Evolutionary conservation across 1,140 invertebrate species (phyloP).

Genomic region (Zelostemma sp.): DNA sequence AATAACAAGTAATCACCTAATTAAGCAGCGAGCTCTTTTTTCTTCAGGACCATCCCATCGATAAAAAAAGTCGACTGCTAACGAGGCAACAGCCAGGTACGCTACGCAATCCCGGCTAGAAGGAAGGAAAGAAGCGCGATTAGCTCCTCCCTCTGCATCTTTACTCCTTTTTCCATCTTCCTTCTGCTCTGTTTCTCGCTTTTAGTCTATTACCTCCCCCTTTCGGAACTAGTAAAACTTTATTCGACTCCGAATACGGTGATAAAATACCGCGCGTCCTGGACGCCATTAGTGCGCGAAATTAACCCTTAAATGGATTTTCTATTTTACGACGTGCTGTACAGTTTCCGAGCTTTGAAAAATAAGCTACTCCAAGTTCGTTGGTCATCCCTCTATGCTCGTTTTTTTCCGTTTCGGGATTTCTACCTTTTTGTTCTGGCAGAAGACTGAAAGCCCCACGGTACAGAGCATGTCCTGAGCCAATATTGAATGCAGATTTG

Average conservation of each 20-base stretch:
- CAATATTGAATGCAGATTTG: no score
- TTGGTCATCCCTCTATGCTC: slow-evolving; percentile 4
- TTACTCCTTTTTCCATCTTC: slow-evolving; percentile 16
- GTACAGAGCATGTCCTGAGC: no score
- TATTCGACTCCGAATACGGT: slow-evolving; percentile 34
- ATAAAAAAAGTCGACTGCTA: no score
- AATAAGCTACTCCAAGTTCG: slow-evolving; percentile 25
- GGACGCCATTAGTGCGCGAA: slow-evolving; percentile 36
- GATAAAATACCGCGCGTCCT: slow-evolving; percentile 35
- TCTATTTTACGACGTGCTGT: slow-evolving; percentile 28
- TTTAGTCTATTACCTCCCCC: slow-evolving; percentile 9
- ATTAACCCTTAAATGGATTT: slow-evolving; percentile 49
- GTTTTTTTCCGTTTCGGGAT: not conserved
- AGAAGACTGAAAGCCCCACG: no score
- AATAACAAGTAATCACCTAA: no score
- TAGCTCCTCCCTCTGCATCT: not conserved
- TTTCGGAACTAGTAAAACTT: slow-evolving; percentile 33
- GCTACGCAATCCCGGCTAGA: no score
- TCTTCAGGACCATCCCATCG: not conserved
- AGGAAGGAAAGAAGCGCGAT: not conserved
- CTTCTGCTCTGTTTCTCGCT: slow-evolving; percentile 24
- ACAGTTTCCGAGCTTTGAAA: slow-evolving; percentile 16
- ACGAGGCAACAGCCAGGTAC: no score
- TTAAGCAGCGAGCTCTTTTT: no score
- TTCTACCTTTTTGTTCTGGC: no score